These are phyloP conservation scores for Eutrigla gurnardus DNA, from an alignment of 2,797 vertebrate genomes.

Conservation along the genomic window DNA sequence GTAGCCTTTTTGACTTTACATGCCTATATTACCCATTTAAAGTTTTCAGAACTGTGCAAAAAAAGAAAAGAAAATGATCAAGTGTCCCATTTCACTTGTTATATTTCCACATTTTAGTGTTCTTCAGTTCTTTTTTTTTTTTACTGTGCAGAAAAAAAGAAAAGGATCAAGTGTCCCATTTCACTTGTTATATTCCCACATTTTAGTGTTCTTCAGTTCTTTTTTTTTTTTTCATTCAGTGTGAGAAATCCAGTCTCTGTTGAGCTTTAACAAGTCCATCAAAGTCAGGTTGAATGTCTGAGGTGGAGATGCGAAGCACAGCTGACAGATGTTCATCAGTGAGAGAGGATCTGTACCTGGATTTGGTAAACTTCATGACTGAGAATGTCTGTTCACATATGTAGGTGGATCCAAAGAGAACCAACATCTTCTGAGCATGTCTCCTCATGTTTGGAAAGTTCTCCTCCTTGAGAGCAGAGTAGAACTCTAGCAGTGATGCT, in stretches of 20 bases:
- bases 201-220: background rate
- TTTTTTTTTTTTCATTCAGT: conserved; percentile 19
- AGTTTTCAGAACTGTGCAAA: too few relatives aligned
- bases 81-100: too few relatives aligned
- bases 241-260: conserved; percentile 34
- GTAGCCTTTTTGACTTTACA: too few relatives aligned
- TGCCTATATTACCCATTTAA: too few relatives aligned
- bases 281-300: conserved; percentile 50
- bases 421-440: conserved; percentile 22
- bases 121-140: conserved; percentile 16
- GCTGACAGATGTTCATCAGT: conserved; percentile 57
- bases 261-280: conserved; percentile 43
- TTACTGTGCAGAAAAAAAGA: too few relatives aligned
- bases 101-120: background rate
- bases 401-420: conserved; percentile 27
- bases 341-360: too few relatives aligned
- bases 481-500: too few relatives aligned
- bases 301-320: conserved; percentile 35
- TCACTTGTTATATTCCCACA: too few relatives aligned
- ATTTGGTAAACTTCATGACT: too few relatives aligned
- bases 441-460: background rate
- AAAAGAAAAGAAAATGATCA: too few relatives aligned
- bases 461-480: too few relatives aligned
- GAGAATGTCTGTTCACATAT: conserved; percentile 19
- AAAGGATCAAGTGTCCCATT: too few relatives aligned